Evolutionary conservation across 2,888 invertebrate genomes (phyloP).

Genomic region (Chaetogeoica ovagalla): DNA sequence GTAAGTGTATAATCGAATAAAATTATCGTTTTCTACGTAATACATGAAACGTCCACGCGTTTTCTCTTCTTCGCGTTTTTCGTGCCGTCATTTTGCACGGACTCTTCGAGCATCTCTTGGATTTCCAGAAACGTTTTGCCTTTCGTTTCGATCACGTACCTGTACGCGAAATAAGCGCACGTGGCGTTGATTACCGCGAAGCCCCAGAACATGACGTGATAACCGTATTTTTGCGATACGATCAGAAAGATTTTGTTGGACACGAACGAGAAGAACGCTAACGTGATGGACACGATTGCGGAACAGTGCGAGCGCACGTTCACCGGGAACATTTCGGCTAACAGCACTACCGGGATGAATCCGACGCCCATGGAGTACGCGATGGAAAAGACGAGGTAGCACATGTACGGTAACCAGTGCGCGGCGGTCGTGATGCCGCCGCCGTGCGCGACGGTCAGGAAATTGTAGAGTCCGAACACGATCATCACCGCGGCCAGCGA

Average conservation of each 20-base stretch:
- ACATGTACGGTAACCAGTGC: constrained; percentile 62
- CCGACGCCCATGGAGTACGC: constrained; percentile 67
- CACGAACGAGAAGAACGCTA: constrained; percentile 64
- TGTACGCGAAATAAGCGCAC: constrained; percentile 56
- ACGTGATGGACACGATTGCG: constrained; percentile 64
- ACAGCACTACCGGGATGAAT: constrained; percentile 67
- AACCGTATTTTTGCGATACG: constrained; percentile 66
- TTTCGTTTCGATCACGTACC: constrained; percentile 71
- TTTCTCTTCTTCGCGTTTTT: neutral
- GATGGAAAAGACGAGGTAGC: constrained; percentile 65
- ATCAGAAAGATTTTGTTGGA: constrained; percentile 67
- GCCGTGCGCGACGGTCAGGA: constrained; percentile 43
- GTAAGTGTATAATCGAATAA: too few relatives aligned
- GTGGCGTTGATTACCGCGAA: constrained; percentile 66
- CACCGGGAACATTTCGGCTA: constrained; percentile 68
- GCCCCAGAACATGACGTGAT: constrained; percentile 66
- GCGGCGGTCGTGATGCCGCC: constrained; percentile 53
- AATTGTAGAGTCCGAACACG: constrained; percentile 55
- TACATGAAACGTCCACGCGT: too few relatives aligned
- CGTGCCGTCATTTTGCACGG: neutral
- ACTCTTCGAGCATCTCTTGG: constrained; percentile 64
- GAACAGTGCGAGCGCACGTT: constrained; percentile 68
- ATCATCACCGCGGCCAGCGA: constrained; percentile 54
- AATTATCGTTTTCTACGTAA: too few relatives aligned
- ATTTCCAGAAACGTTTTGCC: constrained; percentile 72